Conservation (phyloP, 2,797 vertebrate species). For the Glossophaga mutica region DNA sequence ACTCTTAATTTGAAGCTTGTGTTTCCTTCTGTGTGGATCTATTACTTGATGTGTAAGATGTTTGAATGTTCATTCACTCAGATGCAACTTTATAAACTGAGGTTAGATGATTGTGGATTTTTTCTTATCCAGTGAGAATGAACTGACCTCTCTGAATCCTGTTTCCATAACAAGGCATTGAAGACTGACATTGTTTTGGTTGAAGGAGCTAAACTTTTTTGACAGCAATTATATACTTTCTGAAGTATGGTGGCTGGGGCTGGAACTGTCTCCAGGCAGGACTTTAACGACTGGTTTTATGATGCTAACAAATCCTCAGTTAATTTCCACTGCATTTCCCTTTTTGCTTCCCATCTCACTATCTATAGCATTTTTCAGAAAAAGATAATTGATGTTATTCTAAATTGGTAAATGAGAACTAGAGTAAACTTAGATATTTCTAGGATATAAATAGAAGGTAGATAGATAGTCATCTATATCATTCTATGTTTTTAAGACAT, state of each 20-base stretch:
- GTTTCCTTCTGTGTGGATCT: slow-evolving; percentile 19
- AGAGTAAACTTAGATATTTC: background rate
- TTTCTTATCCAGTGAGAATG: slow-evolving; percentile 28
- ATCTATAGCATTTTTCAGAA: background rate
- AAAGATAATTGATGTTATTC: background rate
- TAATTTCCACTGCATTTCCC: slow-evolving; percentile 3
- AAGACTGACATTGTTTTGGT: slow-evolving; percentile 21
- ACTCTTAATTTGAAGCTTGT: slow-evolving; percentile 47
- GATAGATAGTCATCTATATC: background rate
- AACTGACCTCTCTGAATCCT: slow-evolving; percentile 3
- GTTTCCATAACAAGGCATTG: slow-evolving; percentile 41
- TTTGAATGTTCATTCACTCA: slow-evolving; percentile 53
- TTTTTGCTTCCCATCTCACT: background rate
- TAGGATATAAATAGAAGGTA: background rate
- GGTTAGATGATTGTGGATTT: slow-evolving; percentile 42
- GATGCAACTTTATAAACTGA: slow-evolving; percentile 47
- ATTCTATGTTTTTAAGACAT: background rate
- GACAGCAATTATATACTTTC: slow-evolving; percentile 39
- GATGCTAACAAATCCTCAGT: background rate
- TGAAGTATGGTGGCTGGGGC: background rate
- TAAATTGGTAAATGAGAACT: background rate
- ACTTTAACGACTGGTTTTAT: slow-evolving; percentile 8
- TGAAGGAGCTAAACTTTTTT: slow-evolving; percentile 44
- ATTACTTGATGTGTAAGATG: background rate
- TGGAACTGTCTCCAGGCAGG: slow-evolving; percentile 6